phyloP scores from a whole-genome alignment of 2,797 vertebrate species.

The Ammospiza maritima region DNA sequence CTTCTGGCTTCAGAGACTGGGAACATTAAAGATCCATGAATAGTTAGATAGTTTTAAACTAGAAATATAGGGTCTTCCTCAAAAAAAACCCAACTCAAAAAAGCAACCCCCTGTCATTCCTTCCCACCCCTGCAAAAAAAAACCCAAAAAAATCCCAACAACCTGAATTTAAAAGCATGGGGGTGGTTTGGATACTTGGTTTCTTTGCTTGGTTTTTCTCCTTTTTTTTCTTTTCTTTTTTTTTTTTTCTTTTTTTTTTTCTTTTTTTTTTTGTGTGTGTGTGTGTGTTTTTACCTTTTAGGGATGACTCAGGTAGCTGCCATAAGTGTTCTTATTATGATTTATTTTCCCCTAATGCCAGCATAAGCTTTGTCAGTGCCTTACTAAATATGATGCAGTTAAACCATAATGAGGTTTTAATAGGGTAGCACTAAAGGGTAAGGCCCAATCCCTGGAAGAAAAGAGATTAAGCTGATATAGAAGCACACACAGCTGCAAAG shows the following conservation, averaged over 20 bases:
- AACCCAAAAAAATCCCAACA: fast-evolving
- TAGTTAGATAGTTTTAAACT: background rate
- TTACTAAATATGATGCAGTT: background rate
- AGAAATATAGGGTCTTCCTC: background rate
- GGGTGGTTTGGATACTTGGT: fast-evolving
- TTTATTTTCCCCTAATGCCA: background rate
- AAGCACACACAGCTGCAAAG: background rate
- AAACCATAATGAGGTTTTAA: background rate
- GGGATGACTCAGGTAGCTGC: background rate
- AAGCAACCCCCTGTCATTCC: background rate
- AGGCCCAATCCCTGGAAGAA: background rate
- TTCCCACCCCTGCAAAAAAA: background rate
- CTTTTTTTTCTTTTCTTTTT: too few species aligned
- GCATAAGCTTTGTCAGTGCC: background rate
- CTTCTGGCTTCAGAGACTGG: background rate
- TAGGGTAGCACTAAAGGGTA: background rate
- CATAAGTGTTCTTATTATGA: background rate
- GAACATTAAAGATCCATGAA: background rate
- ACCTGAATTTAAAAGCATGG: background rate
- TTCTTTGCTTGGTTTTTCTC: background rate
- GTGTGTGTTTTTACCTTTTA: background rate
- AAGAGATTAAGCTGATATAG: background rate
- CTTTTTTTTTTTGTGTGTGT: too few species aligned
- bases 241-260: too few species aligned
- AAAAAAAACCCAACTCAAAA: background rate